Conservation (phyloP, 1,140 invertebrate genomes). For the Mizuhopecten yessoensis region DNA sequence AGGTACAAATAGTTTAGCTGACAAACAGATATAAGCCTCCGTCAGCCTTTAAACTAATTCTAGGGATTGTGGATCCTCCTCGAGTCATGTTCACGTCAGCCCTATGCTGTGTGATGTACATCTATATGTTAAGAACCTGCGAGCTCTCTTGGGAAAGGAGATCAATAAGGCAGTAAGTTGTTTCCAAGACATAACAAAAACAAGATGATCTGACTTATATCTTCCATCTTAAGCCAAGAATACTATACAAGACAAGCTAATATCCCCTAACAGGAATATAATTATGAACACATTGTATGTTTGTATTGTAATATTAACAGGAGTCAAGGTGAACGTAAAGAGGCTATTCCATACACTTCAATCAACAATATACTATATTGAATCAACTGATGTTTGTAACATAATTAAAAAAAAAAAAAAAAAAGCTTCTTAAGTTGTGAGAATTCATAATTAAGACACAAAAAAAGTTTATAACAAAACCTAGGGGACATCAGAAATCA, state of each 20-base stretch:
- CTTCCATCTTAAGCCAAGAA: not conserved
- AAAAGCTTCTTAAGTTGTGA: not conserved
- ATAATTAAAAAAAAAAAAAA: too few species aligned
- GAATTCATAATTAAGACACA: too few species aligned
- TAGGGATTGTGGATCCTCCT: not conserved
- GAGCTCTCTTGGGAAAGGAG: constrained; percentile 14
- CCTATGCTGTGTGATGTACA: not conserved
- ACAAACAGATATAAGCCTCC: not conserved
- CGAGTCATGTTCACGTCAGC: not conserved
- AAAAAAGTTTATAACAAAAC: not conserved
- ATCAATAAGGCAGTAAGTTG: constrained; percentile 25
- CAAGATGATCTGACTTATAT: not conserved
- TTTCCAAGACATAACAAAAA: not conserved
- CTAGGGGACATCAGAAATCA: not conserved
- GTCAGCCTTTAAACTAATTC: not conserved
- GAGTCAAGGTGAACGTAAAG: too few species aligned
- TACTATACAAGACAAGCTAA: not conserved
- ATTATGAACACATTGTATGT: too few species aligned
- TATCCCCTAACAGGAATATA: not conserved
- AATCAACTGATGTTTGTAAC: too few species aligned
- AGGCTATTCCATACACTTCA: not conserved
- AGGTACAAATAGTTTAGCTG: not conserved
- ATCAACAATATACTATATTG: not conserved
- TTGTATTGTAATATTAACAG: too few species aligned
- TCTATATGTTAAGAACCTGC: constrained; percentile 1